A percentile compares a stretch with the other conserved stretches of the same genome.
phyloP scores from a whole-genome alignment of 2,797 vertebrate species.

The Pagetopsis macropterus region DNA sequence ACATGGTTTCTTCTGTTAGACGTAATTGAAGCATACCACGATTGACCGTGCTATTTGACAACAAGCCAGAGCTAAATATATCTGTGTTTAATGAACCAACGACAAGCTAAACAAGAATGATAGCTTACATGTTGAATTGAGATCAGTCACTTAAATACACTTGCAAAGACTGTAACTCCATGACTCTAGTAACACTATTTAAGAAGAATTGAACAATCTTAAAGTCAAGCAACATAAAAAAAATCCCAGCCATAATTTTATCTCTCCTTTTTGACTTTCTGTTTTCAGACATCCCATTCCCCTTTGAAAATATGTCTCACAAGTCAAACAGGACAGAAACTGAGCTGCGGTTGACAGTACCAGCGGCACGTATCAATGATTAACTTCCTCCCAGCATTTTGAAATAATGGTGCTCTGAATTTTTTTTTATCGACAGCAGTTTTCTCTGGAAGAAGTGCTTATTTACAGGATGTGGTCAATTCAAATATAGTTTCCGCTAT shows the following conservation, averaged over 20 bases:
- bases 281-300: background rate
- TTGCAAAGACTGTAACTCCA: background rate
- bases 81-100: slow-evolving; percentile 5
- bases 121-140: slow-evolving; percentile 4
- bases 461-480: slow-evolving; percentile 28
- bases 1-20: slow-evolving; percentile 10
- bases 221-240: slow-evolving; percentile 22
- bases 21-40: background rate
- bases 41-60: background rate
- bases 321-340: slow-evolving; percentile 39
- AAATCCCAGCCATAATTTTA: background rate
- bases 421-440: slow-evolving; percentile 40
- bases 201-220: background rate
- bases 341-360: slow-evolving; percentile 17
- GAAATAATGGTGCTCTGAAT: slow-evolving; percentile 36
- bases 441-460: slow-evolving; percentile 20
- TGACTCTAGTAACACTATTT: background rate
- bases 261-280: slow-evolving; percentile 18
- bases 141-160: background rate
- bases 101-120: background rate
- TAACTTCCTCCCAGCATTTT: slow-evolving; percentile 44
- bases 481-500: slow-evolving; percentile 21
- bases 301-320: slow-evolving; percentile 16
- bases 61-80: slow-evolving; percentile 13
- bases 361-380: slow-evolving; percentile 56